A percentile compares a stretch with the other conserved stretches of the same genome.
Evolutionary conservation across 2,888 invertebrate genomes (phyloP).

Genomic region (Meiosimyza platycephala): DNA sequence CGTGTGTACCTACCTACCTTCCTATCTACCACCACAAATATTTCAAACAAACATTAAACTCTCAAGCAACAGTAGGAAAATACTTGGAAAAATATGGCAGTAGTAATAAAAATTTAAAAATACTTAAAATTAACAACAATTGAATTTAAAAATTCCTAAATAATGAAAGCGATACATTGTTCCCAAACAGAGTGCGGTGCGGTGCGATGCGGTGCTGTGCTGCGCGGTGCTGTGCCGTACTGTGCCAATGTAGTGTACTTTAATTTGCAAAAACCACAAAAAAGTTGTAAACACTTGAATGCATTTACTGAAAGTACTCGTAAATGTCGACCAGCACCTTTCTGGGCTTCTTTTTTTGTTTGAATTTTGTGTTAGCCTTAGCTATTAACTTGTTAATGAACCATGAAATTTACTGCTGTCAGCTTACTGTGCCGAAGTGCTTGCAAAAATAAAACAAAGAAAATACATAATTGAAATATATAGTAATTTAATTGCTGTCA

Average conservation of each 20-base stretch:
- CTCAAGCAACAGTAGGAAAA: background rate
- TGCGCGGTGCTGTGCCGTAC: background rate
- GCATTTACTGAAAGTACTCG: background rate
- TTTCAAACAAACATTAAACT: conserved; percentile 1
- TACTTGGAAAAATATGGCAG: background rate
- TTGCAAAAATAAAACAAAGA: too few species aligned
- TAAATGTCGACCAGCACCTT: background rate
- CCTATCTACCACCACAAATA: background rate
- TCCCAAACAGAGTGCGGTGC: background rate
- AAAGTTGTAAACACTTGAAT: conserved; percentile 3
- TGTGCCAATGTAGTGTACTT: background rate
- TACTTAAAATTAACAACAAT: background rate
- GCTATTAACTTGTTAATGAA: conserved; percentile 2
- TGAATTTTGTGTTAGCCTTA: background rate
- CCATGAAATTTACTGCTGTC: too few species aligned
- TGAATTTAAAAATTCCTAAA: conserved; percentile 4
- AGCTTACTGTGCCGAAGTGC: too few species aligned
- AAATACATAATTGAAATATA: too few species aligned
- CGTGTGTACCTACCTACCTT: background rate
- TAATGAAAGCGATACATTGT: conserved; percentile 23
- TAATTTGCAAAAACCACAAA: background rate
- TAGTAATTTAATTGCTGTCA: too few species aligned
- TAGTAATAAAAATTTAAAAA: background rate
- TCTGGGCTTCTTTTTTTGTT: conserved; percentile 14
- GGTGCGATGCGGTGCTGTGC: background rate